Base-by-base conservation (phyloP, 1,140 invertebrate genomes). In the Sycobia sp. region DNA sequence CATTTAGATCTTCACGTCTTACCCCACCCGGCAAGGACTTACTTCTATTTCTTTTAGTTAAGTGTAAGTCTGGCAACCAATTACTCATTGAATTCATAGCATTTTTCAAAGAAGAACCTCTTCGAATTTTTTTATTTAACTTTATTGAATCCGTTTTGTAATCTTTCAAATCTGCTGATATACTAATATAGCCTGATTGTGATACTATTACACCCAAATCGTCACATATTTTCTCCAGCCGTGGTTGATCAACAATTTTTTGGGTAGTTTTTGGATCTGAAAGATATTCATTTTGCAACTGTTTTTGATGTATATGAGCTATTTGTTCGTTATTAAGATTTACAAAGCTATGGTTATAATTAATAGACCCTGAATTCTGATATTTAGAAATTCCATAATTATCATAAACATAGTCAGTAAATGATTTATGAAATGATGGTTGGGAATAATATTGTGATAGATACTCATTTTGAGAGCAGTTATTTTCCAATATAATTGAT, bases 151-250 rank as follows among this genome's bases (percentile, higher is more conserved):
- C 74, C 67, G 86, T 85, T 71, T 87, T 84, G 36, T 78, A 76
- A 32, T 84, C 79, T 75, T 87, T 89, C 20, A 88, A 82, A 72
- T 90, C 88, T 18, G 86, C 82, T 3, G 89, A 84, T 66, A 92
- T 91, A 20, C 89, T 90, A 51, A 92, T 86, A 71, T 92, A 92
- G n/a, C 91, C 91, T 5, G 90, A 90, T 71, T 91, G 89, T 0
- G 90, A 90, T n/a, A 92, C 89, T 62, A 91, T 86, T 4, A 91
- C 84, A 50, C 84, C 86, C 60, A 85, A 86, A 13, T 80, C 77
- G 44, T 74, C 67, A n/a, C 71, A 73, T 61, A 68, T 68, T 29
- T 69, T 66, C 46, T 60, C 66, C 49, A 84, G 82, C 73, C 86
- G 84, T 53, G 84, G 81, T 68, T 85, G 83, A 62, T 85, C 75